phyloP scores from a whole-genome alignment of 2,888 invertebrate genomes.

The Scrobipalpa atriplicella region DNA sequence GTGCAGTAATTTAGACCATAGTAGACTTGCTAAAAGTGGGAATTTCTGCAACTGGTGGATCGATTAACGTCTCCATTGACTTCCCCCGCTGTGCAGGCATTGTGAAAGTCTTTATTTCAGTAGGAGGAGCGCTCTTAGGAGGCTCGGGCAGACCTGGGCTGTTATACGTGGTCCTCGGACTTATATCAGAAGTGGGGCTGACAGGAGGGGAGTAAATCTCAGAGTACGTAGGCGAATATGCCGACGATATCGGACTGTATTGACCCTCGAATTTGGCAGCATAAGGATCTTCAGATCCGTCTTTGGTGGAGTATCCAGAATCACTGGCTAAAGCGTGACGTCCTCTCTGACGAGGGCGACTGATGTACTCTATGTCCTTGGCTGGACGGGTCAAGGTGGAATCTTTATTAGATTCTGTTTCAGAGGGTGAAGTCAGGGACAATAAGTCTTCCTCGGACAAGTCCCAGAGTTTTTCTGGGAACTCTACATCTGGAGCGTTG shows the following conservation, averaged over 20 bases:
- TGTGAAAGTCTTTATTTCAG: constrained; percentile 72
- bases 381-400: constrained; percentile 81
- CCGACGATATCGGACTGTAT: constrained; percentile 73
- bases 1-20: constrained; percentile 61
- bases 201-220: constrained; percentile 77
- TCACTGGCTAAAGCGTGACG: constrained; percentile 81
- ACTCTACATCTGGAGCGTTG: constrained; percentile 88
- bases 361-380: constrained; percentile 84
- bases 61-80: constrained; percentile 73
- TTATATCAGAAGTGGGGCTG: constrained; percentile 72
- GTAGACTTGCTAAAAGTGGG: constrained; percentile 74
- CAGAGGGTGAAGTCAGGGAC: constrained; percentile 80
- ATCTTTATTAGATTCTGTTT: constrained; percentile 83
- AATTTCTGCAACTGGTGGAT: constrained; percentile 65
- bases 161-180: constrained; percentile 69
- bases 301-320: constrained; percentile 75
- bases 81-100: constrained; percentile 70
- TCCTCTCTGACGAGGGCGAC: constrained; percentile 82
- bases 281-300: constrained; percentile 73
- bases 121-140: constrained; percentile 70
- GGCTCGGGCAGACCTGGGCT: constrained; percentile 69
- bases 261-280: constrained; percentile 65
- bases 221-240: constrained; percentile 78
- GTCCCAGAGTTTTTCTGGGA: constrained; percentile 92
- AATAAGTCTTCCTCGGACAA: constrained; percentile 85